Evolutionary conservation across 2,113 vertebrate genomes (phyloP).

Genomic region (Forbesichthys agassizii): DNA sequence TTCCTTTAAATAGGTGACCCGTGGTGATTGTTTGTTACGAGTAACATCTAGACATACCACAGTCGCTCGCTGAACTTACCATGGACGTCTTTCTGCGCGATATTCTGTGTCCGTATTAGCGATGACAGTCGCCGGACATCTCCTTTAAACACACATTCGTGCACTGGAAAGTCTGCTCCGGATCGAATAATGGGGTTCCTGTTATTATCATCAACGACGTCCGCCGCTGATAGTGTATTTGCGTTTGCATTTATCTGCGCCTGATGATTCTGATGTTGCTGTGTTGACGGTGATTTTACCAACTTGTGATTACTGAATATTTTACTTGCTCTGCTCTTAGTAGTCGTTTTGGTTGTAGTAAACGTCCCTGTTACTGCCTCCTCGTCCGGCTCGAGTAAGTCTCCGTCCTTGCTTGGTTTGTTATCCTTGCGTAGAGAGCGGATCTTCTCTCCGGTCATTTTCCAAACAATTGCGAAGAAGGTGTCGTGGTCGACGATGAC

Average conservation of each 20-base stretch:
- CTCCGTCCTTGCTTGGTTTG: constrained; percentile 87
- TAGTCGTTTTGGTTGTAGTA: constrained; percentile 69
- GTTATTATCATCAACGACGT: constrained; percentile 76
- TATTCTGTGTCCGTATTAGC: constrained; percentile 94
- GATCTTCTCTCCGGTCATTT: constrained; percentile 96
- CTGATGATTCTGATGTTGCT: constrained; percentile 73
- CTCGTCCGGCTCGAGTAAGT: constrained; percentile 87
- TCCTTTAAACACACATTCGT: constrained; percentile 95
- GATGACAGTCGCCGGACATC: constrained; percentile 92
- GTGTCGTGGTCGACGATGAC: constrained; percentile 71
- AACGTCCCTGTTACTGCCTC: constrained; percentile 87
- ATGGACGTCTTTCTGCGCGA: constrained; percentile 93
- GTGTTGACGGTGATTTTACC: constrained; percentile 70
- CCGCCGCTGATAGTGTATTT: constrained; percentile 61
- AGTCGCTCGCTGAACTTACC: constrained; percentile 54
- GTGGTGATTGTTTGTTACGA: background rate
- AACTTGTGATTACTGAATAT: constrained; percentile 85
- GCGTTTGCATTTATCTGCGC: constrained; percentile 72
- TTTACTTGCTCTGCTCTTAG: constrained; percentile 79
- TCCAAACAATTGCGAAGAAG: constrained; percentile 57
- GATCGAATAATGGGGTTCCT: constrained; percentile 74
- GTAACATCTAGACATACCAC: background rate
- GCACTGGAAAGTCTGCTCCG: constrained; percentile 86
- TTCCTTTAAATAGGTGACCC: constrained; percentile 14
- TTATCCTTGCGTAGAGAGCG: constrained; percentile 91